Conservation (phyloP, 2,797 vertebrate genomes). For the Cottoperca gobio region DNA sequence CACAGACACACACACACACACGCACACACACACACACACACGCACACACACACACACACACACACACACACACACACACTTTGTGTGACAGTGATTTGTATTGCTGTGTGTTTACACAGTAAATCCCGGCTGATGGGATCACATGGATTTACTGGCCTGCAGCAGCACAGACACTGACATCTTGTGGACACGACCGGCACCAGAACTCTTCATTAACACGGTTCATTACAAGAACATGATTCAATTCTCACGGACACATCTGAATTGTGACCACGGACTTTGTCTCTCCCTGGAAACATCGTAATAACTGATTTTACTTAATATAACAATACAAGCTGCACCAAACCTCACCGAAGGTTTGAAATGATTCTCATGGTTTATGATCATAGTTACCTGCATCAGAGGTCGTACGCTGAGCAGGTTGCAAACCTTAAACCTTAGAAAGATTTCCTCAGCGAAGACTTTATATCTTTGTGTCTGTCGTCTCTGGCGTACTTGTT, state of each 20-base stretch:
- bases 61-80: slow-evolving; percentile 1
- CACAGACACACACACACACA: not conserved
- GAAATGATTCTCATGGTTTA: too few species aligned
- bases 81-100: slow-evolving; percentile 45
- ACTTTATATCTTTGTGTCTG: too few species aligned
- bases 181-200: slow-evolving; percentile 62
- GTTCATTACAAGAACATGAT: slow-evolving; percentile 17
- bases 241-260: not conserved
- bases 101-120: slow-evolving; percentile 54
- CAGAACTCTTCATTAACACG: slow-evolving; percentile 13
- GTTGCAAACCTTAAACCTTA: too few species aligned
- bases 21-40: slow-evolving; percentile 1
- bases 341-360: too few species aligned
- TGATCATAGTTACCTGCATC: too few species aligned
- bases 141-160: slow-evolving; percentile 60
- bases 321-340: too few species aligned
- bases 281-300: not conserved
- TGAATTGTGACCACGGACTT: not conserved
- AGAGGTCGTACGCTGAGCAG: too few species aligned
- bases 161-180: slow-evolving; percentile 61
- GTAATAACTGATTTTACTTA: not conserved
- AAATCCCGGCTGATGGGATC: slow-evolving; percentile 75
- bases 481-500: too few species aligned
- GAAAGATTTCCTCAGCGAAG: too few species aligned
- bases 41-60: not conserved